Evolutionary conservation across 2,113 vertebrate species (phyloP).

Genomic region (Pachycephala philippinensis): DNA sequence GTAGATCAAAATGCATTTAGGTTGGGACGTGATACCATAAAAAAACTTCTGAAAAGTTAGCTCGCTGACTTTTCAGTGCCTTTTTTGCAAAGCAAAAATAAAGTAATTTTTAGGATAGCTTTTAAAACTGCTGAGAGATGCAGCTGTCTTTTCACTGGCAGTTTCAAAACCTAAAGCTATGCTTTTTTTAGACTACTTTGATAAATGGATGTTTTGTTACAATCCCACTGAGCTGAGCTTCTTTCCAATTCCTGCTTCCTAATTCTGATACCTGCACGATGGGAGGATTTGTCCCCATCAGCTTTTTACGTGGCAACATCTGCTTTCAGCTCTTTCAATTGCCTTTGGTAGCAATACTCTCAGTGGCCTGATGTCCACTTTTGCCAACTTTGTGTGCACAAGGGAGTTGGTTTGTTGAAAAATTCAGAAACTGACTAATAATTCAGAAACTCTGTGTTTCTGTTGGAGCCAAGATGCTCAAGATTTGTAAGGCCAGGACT

Average conservation of each 20-base stretch:
- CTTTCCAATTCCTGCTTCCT: neutral
- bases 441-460: neutral
- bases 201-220: slow-evolving; percentile 17
- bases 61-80: neutral
- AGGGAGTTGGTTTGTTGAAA: neutral
- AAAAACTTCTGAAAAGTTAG: neutral
- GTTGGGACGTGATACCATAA: neutral
- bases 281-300: neutral
- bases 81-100: neutral
- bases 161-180: neutral
- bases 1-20: neutral
- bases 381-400: neutral
- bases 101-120: neutral
- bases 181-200: slow-evolving; percentile 18
- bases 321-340: neutral
- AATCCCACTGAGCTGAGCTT: neutral
- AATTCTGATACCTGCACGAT: neutral
- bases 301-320: neutral
- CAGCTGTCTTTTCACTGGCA: neutral
- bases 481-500: neutral
- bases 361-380: neutral
- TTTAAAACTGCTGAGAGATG: neutral
- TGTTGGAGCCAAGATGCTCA: neutral
- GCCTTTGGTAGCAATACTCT: neutral
- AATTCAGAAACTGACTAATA: neutral